Evolutionary conservation across 2,888 invertebrate genomes (phyloP), one percentile per base, ranked within the genome.

Genomic region (Caenorhabditis japonica): DNA sequence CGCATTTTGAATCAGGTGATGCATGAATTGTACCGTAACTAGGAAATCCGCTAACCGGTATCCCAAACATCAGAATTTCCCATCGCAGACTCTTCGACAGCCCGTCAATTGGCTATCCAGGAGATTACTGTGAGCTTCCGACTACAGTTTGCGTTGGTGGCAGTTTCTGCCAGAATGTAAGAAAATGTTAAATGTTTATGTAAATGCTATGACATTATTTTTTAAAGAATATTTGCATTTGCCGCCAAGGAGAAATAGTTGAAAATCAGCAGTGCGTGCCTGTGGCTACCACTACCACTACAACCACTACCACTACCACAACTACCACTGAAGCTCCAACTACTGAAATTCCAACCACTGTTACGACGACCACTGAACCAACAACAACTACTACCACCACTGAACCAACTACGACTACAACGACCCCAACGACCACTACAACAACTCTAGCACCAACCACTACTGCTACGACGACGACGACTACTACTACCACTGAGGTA

Each of bases 61-160:
- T 39, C 60, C 66, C 51, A 53, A 49, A 56, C 47, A 39, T 47
- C 60, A 52, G 58, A 49, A 62, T 41, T 62, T 71, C 47, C 27
- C 49, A 66, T 56, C 59, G 52, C 59, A 74, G 76, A 64, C 59
- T 60, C 49, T 76, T 61, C 53, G 73, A 74, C 51, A 68, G 75
- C 47, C 75, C 76, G 0, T 64, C 59, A 12, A 76, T 80, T 41
- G 77, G 77, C 19, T 80, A 75, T 34, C 80, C 80, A 33, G 75
- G 77, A 44, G 78, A 80, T 30, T 64, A 59, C 15, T 80, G 80
- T 36, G 52, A 72, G 41, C 34, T 59, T 15, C 70, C 71, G 19
- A 64, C 36, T 0, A 73, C 73, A 39, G 58, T 80, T 33, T 80
- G 80, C 36, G 80, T 80, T 15, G 78, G 80, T 33, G 80, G 80